Percentiles rank a stretch among this genome's conserved stretches.
phyloP scores from a whole-genome alignment of 1,140 invertebrate species.

The Delia radicum region DNA sequence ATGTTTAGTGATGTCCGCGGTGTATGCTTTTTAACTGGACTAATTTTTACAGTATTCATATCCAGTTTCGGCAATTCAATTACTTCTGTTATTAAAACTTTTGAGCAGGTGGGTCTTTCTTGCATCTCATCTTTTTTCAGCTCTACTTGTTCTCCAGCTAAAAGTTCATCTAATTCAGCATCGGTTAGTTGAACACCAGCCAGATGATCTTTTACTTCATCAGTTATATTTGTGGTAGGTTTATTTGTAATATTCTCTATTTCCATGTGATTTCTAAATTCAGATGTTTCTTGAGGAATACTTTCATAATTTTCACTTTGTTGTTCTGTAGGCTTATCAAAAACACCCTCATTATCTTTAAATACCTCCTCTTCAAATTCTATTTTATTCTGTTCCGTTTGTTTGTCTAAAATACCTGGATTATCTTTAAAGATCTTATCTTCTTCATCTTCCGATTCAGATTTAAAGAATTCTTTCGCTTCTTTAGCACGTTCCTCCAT shows the following conservation, averaged over 20 bases:
- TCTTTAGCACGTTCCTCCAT: slow-evolving; percentile 59
- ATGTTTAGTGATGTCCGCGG: slow-evolving; percentile 34
- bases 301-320: background rate
- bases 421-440: slow-evolving; percentile 31
- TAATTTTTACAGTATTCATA: slow-evolving; percentile 36
- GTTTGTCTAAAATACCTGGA: background rate
- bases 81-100: slow-evolving; percentile 43
- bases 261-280: background rate
- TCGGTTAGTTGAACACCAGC: background rate
- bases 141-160: background rate
- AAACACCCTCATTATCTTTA: background rate
- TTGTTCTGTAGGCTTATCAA: background rate
- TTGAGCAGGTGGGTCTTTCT: background rate
- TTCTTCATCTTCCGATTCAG: slow-evolving; percentile 56
- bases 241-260: background rate
- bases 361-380: slow-evolving; percentile 35
- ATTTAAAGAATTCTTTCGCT: slow-evolving; percentile 61
- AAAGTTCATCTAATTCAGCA: background rate
- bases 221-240: background rate
- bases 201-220: background rate
- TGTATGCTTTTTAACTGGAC: slow-evolving; percentile 30
- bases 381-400: background rate
- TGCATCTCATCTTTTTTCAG: background rate
- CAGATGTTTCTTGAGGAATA: background rate
- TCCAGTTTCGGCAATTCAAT: slow-evolving; percentile 46